Conservation (phyloP, 2,113 vertebrate genomes). For the Origma solitaria region DNA sequence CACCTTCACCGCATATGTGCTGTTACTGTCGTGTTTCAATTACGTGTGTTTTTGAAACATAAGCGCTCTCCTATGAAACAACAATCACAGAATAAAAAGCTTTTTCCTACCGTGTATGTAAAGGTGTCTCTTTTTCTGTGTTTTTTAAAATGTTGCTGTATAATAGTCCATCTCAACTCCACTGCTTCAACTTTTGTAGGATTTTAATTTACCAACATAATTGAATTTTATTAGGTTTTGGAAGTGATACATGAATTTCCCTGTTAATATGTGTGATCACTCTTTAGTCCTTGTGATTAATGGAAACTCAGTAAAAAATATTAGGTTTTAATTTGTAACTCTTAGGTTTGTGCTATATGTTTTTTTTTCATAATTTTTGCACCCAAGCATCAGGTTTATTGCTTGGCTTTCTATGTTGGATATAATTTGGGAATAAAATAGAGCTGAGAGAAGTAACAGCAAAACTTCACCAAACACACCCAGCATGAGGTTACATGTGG, state of each 20-base stretch:
- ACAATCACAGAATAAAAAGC: conserved; percentile 21
- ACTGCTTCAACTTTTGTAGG: neutral
- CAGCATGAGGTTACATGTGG: neutral
- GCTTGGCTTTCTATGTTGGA: neutral
- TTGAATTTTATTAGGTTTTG: neutral
- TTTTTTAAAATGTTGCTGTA: neutral
- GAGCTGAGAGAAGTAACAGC: neutral
- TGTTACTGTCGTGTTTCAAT: neutral
- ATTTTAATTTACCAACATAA: neutral
- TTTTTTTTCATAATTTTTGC: neutral
- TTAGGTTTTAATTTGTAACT: neutral
- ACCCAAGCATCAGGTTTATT: neutral
- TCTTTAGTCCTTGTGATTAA: neutral
- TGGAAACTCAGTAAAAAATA: neutral
- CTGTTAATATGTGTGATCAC: neutral
- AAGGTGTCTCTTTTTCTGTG: neutral
- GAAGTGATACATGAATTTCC: neutral
- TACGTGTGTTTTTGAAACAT: neutral
- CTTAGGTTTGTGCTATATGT: neutral
- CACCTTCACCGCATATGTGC: neutral
- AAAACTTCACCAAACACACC: neutral
- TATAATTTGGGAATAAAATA: neutral
- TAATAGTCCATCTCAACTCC: neutral
- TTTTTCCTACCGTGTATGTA: neutral
- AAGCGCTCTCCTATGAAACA: neutral